Base-by-base conservation (phyloP, 2,797 vertebrate species). In the Gorsachius magnificus region DNA sequence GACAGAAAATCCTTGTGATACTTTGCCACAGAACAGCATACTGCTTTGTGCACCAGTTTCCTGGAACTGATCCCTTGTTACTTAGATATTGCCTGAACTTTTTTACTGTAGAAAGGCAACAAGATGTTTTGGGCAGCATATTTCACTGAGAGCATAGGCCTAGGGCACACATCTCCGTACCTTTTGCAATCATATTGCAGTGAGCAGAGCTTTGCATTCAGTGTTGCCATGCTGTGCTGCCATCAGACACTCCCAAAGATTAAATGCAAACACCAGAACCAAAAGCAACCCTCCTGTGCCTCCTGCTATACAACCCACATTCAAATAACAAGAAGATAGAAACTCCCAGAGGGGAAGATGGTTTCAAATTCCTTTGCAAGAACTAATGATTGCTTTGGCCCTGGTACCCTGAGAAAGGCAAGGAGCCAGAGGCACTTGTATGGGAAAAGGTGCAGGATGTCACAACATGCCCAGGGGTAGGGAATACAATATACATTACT, bases 321-420 rank as follows among this genome's bases (percentile, higher is more conserved):
- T 82, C 46, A 78, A 87, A 80, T 31, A 87, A 46, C 1, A 29
- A 56, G 69, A 77, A 75, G 71, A 78, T 1, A 72, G 43, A 78
- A 89, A 43, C 31, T 78, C 51, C 54, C 76, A 83, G 24, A 50
- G 65, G 50, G 58, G 33, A 93, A 90, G 50, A 57, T 22, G 71
- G 60, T 84, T 96, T 93, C 83, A 85, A 46, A 93, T 90, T 83
- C 33, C 33, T 84, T 90, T 83, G n/a, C 70, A 72, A 92, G 54
- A 71, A 46, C 13, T 70, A 92, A 33, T 76, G 90, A 80, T 76
- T 94, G 45, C 84, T 96, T 95, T 92, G 93, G 82, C 79, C 76
- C 35, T 71, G 38, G 29, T 26, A 61, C 56, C 28, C 61, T 16
- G 11, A 26, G 38, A 83, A 54, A 57, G n/a, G 56, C 22, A 8